phyloP scores from a whole-genome alignment of 1,140 invertebrate genomes.

The Globodera ellingtonae region DNA sequence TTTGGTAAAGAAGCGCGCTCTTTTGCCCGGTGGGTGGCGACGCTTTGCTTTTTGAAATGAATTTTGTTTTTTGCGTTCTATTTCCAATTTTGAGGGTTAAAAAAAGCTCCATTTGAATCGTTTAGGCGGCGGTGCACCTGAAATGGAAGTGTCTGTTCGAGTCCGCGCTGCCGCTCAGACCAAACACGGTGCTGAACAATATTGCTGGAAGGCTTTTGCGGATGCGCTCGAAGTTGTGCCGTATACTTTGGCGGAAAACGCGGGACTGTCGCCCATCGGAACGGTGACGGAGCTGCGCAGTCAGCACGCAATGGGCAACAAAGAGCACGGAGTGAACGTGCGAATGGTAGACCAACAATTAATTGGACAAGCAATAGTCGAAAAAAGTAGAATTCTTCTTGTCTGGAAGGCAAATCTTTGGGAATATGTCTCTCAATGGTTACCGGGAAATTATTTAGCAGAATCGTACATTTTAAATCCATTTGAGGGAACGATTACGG shows the following conservation, averaged over 20 bases:
- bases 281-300: slow-evolving; percentile 96
- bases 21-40: slow-evolving; percentile 48
- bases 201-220: slow-evolving; percentile 86
- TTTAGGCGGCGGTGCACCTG: slow-evolving; percentile 86
- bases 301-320: slow-evolving; percentile 91
- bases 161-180: slow-evolving; percentile 81
- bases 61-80: slow-evolving; percentile 63
- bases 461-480: slow-evolving; percentile 49
- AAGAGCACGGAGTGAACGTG: slow-evolving; percentile 94
- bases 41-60: neutral
- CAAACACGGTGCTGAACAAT: slow-evolving; percentile 86
- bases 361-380: neutral
- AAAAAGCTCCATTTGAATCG: too few relatives aligned
- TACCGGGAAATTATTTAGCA: too few relatives aligned
- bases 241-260: slow-evolving; percentile 97
- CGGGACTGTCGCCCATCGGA: slow-evolving; percentile 93
- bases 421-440: too few relatives aligned
- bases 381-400: slow-evolving; percentile 42
- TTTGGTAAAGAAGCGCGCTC: slow-evolving; percentile 80
- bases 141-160: slow-evolving; percentile 86
- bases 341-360: slow-evolving; percentile 69
- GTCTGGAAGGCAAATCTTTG: too few relatives aligned
- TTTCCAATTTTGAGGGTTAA: too few relatives aligned
- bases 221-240: slow-evolving; percentile 95
- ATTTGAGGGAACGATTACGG: slow-evolving; percentile 81